Evolutionary conservation across 2,888 invertebrate genomes (phyloP), one percentile per base, ranked within the genome.

Genomic region (Tenodera sinensis): DNA sequence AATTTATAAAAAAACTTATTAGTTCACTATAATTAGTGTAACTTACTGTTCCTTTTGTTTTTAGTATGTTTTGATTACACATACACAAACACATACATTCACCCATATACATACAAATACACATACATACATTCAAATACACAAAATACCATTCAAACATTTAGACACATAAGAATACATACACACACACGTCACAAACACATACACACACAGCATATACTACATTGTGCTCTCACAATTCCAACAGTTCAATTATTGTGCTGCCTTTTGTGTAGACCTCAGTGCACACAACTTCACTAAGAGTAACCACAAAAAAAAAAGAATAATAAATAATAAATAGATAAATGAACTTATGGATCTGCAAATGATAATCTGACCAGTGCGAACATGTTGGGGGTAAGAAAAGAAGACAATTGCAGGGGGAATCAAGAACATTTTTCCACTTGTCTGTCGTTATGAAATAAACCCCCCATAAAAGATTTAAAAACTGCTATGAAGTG

Each of bases 401-500:
- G 42, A 28, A 84, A 87, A 87, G 89, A 85, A 82, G 30, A 27
- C 71, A 54, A 87, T 34, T 83, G 71, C 71, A 89, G 86, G 84
- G 83, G 30, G 83, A 89, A 30, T 86, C 89, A 90, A 90, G 84
- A 90, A 90, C 89, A 89, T 87, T 90, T 90, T 86, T 89, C 88
- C 90, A 89, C 89, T 89, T 89, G 90, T 90, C 89, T 90, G 89
- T 88, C 83, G 88, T 89, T 90, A 88, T 89, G 86, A 89, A 89
- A 87, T 89, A 88, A 88, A 88, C 87, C 88, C 89, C 89, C 91
- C 89, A 89, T 90, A 84, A 85, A 90, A 89, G 89, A 90, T 83
- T 89, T 90, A 87, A 89, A 91, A 90, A 90, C 91, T 90, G 91
- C 90, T 89, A 90, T 90, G 91, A 91, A 90, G 96, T 96, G 96